Evolutionary conservation across 2,797 vertebrate genomes (phyloP), one percentile per base, ranked within the genome.

Genomic region (Tapirus indicus): DNA sequence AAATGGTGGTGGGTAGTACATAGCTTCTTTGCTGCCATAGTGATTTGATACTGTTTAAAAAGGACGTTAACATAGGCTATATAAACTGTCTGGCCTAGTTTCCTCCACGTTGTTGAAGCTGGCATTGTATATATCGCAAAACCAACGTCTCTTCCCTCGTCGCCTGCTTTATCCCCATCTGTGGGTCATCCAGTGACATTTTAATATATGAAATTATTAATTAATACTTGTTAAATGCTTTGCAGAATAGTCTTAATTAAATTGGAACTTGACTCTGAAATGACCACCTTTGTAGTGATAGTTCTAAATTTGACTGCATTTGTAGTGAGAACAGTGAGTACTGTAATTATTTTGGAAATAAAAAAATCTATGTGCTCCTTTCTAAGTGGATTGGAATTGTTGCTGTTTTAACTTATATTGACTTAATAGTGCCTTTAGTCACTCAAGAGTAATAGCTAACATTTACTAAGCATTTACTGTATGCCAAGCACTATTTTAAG

Each of bases 1-100:
- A 95, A 98, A 97, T 93, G 94, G 83, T 95, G 95, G 85, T 88
- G 44, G 72, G 77, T 97, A 83, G n/a, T 88, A 41, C 62, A 12
- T 90, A 32, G 88, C 10, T 47, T 88, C 68, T 89, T 96, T 97
- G 94, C 92, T 98, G 97, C 98, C 97, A 72, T 32, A 7, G 1
- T 35, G 78, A 69, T 91, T 96, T 93, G 97, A 96, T 83, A 0
- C 54, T 20, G 49, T 93, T 97, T 92, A 0, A 29, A 29, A 94
- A 97, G 98, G 97, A 98, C 97, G 20, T 0, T 29, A 23, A 69
- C 35, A 60, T 95, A 97, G 95, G 88, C 93, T 98, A 83, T 2
- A 52, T 18, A 77, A 87, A 72, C 82, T 85, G 71, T 94, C 95
- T 97, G 92, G 85, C 75, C 25, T 9, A 10, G 71, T 80, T 98